Evolutionary conservation across 2,113 vertebrate species (phyloP).

Genomic region (Orcinus orca): DNA sequence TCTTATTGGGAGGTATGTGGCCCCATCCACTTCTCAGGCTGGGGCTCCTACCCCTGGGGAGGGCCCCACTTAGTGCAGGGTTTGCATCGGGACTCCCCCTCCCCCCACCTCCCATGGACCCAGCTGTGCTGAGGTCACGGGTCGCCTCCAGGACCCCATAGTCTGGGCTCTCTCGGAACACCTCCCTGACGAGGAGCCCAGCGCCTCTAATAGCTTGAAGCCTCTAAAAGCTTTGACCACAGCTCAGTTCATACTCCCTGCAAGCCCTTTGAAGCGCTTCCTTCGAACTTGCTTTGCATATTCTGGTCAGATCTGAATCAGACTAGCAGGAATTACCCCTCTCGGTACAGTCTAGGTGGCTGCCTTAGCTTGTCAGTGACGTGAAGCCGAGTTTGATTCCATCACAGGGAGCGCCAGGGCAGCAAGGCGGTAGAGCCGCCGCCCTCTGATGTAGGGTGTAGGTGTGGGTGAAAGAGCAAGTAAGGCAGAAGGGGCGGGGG

Average conservation of each 20-base stretch:
- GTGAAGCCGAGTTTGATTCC: background rate
- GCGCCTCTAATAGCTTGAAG: constrained; percentile 50
- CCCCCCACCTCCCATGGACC: background rate
- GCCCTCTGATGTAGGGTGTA: background rate
- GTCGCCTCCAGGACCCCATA: constrained; percentile 13
- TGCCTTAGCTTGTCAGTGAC: constrained; percentile 44
- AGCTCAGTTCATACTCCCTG: constrained; percentile 8
- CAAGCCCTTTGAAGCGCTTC: constrained; percentile 65
- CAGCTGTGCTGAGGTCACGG: background rate
- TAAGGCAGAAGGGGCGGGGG: background rate
- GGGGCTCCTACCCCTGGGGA: background rate
- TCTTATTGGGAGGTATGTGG: background rate
- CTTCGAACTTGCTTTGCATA: constrained; percentile 72
- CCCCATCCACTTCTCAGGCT: background rate
- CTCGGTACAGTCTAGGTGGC: constrained; percentile 29
- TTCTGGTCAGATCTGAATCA: constrained; percentile 76
- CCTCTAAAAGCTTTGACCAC: constrained; percentile 60
- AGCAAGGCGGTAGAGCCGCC: background rate
- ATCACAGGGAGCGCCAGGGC: background rate
- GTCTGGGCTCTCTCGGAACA: constrained; percentile 58
- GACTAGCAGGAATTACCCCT: constrained; percentile 72
- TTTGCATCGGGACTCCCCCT: background rate
- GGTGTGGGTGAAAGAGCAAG: background rate
- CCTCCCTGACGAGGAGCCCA: constrained; percentile 14
- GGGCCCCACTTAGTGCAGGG: background rate